Base-by-base conservation (phyloP, 1,140 invertebrate genomes). In the Anoplolepis gracilipes region DNA sequence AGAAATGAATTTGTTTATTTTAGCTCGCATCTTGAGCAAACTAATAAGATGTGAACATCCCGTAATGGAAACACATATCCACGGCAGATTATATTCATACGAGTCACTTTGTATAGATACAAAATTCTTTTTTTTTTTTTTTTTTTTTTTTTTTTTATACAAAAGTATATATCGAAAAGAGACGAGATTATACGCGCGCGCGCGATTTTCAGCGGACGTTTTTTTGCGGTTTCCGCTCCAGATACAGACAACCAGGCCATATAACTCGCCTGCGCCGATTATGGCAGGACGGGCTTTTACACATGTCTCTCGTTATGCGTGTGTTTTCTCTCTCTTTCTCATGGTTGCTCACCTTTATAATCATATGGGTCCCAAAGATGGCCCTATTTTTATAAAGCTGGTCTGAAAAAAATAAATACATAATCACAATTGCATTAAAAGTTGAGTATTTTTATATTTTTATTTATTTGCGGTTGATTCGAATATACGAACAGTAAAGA, bases 221-320 rank as follows among this genome's bases (percentile, higher is more conserved):
- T 92, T 93, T 91, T 88, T 91, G 87, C 62, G 85, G 88, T 91
- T 93, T 93, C 92, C 92, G 92, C 90, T 92, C 92, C 89, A 93
- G 92, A 93, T 93, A 92, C 89, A 91, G 89, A 72, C 92, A 92
- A 92, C 88, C 91, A 91, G 90, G 89, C 91, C 92, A 85, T 90
- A 85, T 76, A 89, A 88, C 85, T 88, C 86, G 85, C 69, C 85
- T 39, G 82, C 53, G 84, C 86, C 91, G 90, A 92, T 92, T 92
- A 92, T 90, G 91, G 90, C 59, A 90, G 85, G 85, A 90, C 86
- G 77, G 87, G 76, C 86, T 84, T 85, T 91, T 88, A 55, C 88
- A 59, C 85, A 79, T 67, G 42, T 42, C 42, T 65, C 85, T 89
- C 88, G 87, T 90, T 89, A 90, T 57, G 73, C 59, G 72, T 77